Evolutionary conservation across 2,888 invertebrate species (phyloP), one percentile per base, ranked within the genome.

Genomic region (Erebia palarica): DNA sequence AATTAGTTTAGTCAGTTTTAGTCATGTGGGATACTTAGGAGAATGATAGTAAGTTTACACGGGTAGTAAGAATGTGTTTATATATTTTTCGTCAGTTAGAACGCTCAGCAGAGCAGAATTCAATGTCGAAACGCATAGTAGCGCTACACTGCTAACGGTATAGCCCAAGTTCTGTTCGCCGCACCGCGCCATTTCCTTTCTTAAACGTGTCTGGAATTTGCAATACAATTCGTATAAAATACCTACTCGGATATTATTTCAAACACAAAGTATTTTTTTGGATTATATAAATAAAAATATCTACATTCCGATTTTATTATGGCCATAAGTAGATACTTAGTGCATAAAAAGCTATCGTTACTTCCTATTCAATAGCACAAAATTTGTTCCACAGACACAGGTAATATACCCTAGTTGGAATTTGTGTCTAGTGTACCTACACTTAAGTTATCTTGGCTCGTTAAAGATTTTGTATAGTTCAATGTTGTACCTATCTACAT

Each of bases 141-240:
- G 61, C 72, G 68, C 72, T 53, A 61, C 71, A 55, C 69, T 67
- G 64, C 27, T 75, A 75, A 75, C 75, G 73, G 75, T 75, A 75
- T 49, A 18, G 65, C 68, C 59, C 66, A 55, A 58, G 72, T 53
- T 65, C 59, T 44, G 72, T 53, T 58, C 64, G 73, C 42, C 69
- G 55, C 47, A 53, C 57, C 61, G 61, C 65, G 57, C 66, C 72
- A 66, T 75, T 73, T 71, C 67, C 73, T 69, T 69, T 71, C 69
- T 73, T 71, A 69, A 69, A 69, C 73, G 75, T 73, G 73, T 55
- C 71, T 69, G 75, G 75, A 75, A 71, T 75, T 71, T 44, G 44
- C 68, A n/a, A 68, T 59, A 69, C 18, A 42, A 44, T 64, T 70
- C 63, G 58, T 57, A 47, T 69, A 63, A 69, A 68, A 57, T 47